Evolutionary conservation across 2,113 vertebrate species (phyloP).

Genomic region (Beaufortia kweichowensis): DNA sequence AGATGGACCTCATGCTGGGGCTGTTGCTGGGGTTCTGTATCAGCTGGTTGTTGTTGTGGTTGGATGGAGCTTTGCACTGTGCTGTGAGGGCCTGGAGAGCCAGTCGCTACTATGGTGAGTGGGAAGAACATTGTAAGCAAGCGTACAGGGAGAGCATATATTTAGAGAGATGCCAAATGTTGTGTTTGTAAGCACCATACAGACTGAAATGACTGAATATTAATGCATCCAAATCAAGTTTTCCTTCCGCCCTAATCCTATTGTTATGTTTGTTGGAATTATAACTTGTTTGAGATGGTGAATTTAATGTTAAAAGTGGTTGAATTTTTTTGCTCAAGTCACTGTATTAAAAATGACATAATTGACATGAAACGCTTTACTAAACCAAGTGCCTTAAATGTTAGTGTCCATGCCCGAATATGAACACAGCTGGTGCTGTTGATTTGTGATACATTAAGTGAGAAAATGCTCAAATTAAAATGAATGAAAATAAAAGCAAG

Average conservation of each 20-base stretch:
- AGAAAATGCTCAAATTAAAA: not conserved
- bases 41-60: conserved; percentile 98
- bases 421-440: not conserved
- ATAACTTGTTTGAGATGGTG: not conserved
- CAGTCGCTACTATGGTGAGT: conserved; percentile 92
- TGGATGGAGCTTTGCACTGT: conserved; percentile 94
- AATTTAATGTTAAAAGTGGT: not conserved
- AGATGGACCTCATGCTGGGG: conserved; percentile 99
- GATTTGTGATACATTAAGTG: not conserved
- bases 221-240: not conserved
- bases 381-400: conserved; percentile 24
- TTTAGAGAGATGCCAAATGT: not conserved
- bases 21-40: conserved; percentile 98
- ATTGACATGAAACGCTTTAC: conserved; percentile 3
- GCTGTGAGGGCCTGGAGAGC: conserved; percentile 94
- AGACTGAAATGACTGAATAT: not conserved
- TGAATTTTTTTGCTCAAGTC: not conserved
- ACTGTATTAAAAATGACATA: not conserved
- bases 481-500: not conserved
- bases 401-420: not conserved
- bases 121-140: conserved; percentile 22
- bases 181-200: not conserved
- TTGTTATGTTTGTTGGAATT: not conserved
- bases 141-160: not conserved
- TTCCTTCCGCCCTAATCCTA: not conserved